Evolutionary conservation across 2,113 vertebrate genomes (phyloP), one percentile per base, ranked within the genome.

Genomic region (Xiphophorus hellerii): DNA sequence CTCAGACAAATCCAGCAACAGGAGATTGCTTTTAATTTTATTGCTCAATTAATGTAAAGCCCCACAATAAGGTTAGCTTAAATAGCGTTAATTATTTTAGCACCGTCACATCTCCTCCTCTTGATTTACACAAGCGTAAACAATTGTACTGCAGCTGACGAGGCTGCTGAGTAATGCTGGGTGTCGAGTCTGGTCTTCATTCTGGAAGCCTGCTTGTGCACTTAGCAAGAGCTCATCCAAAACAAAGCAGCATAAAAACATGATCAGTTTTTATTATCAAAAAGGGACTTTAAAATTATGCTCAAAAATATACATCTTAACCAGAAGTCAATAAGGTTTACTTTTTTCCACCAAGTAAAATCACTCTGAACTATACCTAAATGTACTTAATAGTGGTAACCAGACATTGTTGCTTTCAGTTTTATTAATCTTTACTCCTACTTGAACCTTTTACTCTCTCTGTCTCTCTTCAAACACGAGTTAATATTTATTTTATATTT

Each of bases 161-260:
- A 42, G 33, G 37, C 42, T 84, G 85, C 82, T 91, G 86, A 89
- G 69, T 77, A 80, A 82, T 54, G 66, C 62, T n/a, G 71, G 44
- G 1, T 48, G 44, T 63, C 75, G 30, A n/a, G 63, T 60, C 28
- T 65, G 70, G 65, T 48, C 76, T 30, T 68, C 78, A 31, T 78
- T 76, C 42, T 78, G 79, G 79, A 87, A 67, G 67, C 71, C 74
- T 87, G 83, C 71, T 65, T 76, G 68, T 69, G 86, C 77, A 65
- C 63, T 81, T 82, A 61, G n/a, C 71, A 63, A 80, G 25, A 58
- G 35, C 44, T 71, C 27, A 29, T 10, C 51, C 39, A 0, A 67
- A 65, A 71, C 30, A 62, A n/a, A 9, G 31, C 33, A 60, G 25
- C 44, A 15, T 77, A 78, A 78, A 60, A 3, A 12, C 1, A 12